Evolutionary conservation across 2,797 vertebrate genomes (phyloP).

Genomic region (Botia almorhae): DNA sequence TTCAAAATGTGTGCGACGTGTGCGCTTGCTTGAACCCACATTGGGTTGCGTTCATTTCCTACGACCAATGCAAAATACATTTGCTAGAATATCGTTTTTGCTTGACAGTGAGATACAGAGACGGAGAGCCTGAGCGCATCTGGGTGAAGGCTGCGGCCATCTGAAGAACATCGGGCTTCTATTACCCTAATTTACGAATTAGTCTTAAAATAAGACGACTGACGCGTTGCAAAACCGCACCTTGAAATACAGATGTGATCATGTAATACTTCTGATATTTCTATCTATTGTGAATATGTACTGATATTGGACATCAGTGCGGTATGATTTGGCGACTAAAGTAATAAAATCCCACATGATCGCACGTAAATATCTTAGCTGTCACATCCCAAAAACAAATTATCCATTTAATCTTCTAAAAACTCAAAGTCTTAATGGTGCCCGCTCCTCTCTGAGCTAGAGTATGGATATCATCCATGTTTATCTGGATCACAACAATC

Average conservation of each 20-base stretch:
- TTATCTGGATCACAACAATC: background rate
- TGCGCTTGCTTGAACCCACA: background rate
- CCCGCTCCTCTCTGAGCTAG: background rate
- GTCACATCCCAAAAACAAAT: background rate
- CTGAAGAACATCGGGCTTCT: conserved; percentile 12
- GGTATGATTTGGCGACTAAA: background rate
- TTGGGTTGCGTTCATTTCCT: background rate
- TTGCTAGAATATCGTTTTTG: background rate
- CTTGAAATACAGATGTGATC: background rate
- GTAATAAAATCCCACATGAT: background rate
- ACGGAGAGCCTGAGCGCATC: conserved; percentile 1
- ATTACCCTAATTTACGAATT: conserved; percentile 11
- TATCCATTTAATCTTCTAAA: too few relatives aligned
- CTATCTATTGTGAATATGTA: background rate
- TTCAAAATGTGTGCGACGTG: background rate
- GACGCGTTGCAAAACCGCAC: background rate
- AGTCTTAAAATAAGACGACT: background rate
- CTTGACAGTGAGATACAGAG: conserved; percentile 18
- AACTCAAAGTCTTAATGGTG: background rate
- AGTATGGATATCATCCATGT: conserved; percentile 2
- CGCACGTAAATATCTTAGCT: too few relatives aligned
- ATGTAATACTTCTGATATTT: background rate
- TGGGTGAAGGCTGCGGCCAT: conserved; percentile 38
- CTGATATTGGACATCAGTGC: background rate
- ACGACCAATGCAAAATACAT: conserved; percentile 14